Evolutionary conservation across 2,113 vertebrate genomes (phyloP), one percentile per base, ranked within the genome.

Genomic region (Oxygymnocypris stewartii): DNA sequence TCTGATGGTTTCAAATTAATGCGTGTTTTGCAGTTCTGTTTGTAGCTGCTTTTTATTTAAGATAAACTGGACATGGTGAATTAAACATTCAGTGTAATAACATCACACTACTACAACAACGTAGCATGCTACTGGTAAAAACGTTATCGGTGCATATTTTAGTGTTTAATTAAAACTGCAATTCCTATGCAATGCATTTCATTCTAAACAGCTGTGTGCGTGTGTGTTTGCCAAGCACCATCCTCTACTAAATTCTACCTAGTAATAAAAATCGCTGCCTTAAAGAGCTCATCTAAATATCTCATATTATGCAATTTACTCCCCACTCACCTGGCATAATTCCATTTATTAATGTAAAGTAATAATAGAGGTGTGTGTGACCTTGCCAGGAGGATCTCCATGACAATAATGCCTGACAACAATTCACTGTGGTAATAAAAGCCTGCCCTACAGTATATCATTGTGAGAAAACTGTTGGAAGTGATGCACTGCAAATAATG

Each of bases 341-440:
- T 49, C 73, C 73, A 75, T n/a, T 75, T 75, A 44, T 4, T 75
- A 16, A 76, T 76, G 73, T 76, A 76, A 47, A 49, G 42, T 47
- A 49, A 47, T 47, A 76, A 28, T 25, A 13, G n/a, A 75, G 73
- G 40, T 76, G n/a, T 28, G n/a, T 28, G 1, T 49, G 42, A 49
- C 42, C 73, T 47, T 14, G 73, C 42, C 1, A 42, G 40, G 42
- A 47, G 73, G 73, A 75, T 76, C 73, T 76, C 42, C 73, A 76
- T 76, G 42, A 76, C 73, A 76, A 28, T 76, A 28, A 76, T 4
- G 42, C 73, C 42, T 76, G 73, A 42, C 42, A 16, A 49, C 71
- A 74, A 74, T n/a, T n/a, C 37, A 44, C 42, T 49, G 37, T 40
- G 67, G 35, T 18, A 40, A 71, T 40, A n/a, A 12, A 23, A 42